Evolutionary conservation across 2,888 invertebrate genomes (phyloP).

Genomic region (Drosophila macrothrix): DNA sequence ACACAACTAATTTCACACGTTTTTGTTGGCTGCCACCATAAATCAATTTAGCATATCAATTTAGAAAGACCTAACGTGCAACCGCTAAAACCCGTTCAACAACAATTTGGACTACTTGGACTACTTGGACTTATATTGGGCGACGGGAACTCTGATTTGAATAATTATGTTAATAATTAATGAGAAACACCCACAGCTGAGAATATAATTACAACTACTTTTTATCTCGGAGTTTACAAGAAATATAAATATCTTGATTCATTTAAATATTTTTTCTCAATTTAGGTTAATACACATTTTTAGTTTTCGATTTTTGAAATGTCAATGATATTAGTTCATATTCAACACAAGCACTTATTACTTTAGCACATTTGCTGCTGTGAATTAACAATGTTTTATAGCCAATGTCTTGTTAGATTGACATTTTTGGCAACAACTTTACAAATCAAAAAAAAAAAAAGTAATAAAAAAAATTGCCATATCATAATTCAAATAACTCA

Average conservation of each 20-base stretch:
- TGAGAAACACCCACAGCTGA: not conserved
- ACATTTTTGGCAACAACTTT: not conserved
- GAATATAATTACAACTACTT: not conserved
- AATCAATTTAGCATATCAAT: not conserved
- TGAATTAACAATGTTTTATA: not conserved
- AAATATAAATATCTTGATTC: not conserved
- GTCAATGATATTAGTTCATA: too few species aligned
- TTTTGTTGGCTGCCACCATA: not conserved
- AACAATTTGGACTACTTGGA: not conserved
- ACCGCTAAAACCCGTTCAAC: not conserved
- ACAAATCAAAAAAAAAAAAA: not conserved
- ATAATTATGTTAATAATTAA: not conserved
- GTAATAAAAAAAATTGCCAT: not conserved
- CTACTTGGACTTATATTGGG: not conserved
- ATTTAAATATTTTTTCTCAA: not conserved
- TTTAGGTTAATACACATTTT: not conserved
- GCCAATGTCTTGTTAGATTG: not conserved
- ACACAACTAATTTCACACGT: not conserved
- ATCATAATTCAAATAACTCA: slow-evolving; percentile 3
- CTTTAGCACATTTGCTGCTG: not conserved
- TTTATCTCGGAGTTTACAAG: not conserved
- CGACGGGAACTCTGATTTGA: not conserved
- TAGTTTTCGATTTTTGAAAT: not conserved
- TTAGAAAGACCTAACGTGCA: not conserved
- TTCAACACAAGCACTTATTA: not conserved